Base-by-base conservation (phyloP, 2,888 invertebrate species). In the Agrotis clavis region DNA sequence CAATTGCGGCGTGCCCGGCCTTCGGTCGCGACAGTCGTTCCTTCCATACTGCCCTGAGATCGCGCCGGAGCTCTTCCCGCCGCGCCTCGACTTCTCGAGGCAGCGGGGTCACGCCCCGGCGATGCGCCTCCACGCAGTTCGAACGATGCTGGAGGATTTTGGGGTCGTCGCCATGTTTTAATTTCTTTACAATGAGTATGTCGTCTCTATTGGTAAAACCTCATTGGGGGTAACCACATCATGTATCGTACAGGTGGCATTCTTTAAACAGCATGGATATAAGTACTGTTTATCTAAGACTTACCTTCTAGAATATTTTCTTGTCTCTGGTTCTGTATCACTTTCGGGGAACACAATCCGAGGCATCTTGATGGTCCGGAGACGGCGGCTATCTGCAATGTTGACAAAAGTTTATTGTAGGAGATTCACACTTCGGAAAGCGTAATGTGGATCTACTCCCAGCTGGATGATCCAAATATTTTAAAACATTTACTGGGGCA, bases 291-390 rank as follows among this genome's bases (percentile, higher is more conserved):
- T 25, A 30, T 53, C 30, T 9, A 14, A 35, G 30, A 5, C 19
- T 64, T 88, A 96, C 96, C 96, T 90, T 86, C 96, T 93, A n/a
- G 96, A 95, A 91, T 96, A 96, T 87, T 96, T 96, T 41, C 73
- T 67, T 25, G 68, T 74, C 82, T 96, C 96, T 65, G 96, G 94
- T 77, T 96, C 96, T 2, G 96, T 96, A 74, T 96, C 96, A 89
- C 96, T 96, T 85, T 96, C 96, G 0, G 95, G 96, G 80, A 96
- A 96, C 79, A 96, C 90, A 71, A 96, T 94, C 63, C 96, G 92
- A 81, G 96, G 96, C 96, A 96, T 96, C 88, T 95, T 96, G 75
- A 96, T 94, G 4, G 94, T 91, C 30, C 96, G 92, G 66, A 94
- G 90, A 82, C 95, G 91, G 77, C 95, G 92, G 79, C 92, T 96